Evolutionary conservation across 2,888 invertebrate species (phyloP), one percentile per base, ranked within the genome.

Genomic region (Apotomis turbidana): DNA sequence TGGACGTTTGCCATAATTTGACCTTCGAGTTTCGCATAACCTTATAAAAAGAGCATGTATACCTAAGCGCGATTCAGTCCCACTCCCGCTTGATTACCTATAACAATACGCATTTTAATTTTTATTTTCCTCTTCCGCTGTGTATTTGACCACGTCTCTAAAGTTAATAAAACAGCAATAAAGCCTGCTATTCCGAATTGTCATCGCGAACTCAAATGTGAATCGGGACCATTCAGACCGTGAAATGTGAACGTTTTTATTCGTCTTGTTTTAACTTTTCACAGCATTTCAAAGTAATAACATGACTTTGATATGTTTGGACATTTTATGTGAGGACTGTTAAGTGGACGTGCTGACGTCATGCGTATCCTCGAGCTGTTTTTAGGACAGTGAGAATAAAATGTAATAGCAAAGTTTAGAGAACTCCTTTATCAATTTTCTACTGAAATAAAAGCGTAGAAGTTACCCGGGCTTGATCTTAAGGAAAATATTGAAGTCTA

Each of bases 91-190:
- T 27, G 27, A 27, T 27, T 2, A 27, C 41, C 6, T 41, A 41
- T 4, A 41, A 41, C 5, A 41, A 41, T 9, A 0, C 10, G 49
- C 9, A 49, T 49, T 15, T 36, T 49, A 12, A 36, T 51, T 12
- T n/a, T 5, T 12, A 15, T 3, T 38, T 9, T 46, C 36, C 0
- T 15, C 41, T 4, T 4, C 8, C 46, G 64, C 70, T 54, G 0
- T 2, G 38, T 15, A 54, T 6, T 15, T 60, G 12, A 41, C 12
- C n/a, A 60, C 66, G 41, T 6, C 52, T 52, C 59, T 54, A 64
- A 44, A 64, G 59, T 66, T 54, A 60, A 71, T 71, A 71, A 66
- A 66, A 61, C 9, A 10, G 15, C 59, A 5, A 70, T 70, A 66
- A 70, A 66, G 44, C 44, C 46, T 58, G 59, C 64, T 10, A n/a